phyloP scores from a whole-genome alignment of 2,113 vertebrate genomes.

The Xenus cinereus region DNA sequence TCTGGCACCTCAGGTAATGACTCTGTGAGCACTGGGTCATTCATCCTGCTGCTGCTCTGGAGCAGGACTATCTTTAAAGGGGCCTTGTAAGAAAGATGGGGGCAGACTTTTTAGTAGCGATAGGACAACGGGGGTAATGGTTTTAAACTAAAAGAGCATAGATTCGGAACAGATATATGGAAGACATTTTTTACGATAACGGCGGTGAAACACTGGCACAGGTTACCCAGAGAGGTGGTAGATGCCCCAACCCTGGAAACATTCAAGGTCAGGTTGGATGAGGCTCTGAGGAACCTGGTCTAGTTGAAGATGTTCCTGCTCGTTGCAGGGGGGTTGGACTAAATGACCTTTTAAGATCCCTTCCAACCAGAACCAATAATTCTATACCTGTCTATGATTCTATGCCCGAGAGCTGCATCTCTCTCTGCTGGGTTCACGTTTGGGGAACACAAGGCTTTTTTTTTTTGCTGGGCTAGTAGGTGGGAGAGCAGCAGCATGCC shows the following conservation, averaged over 20 bases:
- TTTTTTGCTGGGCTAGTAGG: background rate
- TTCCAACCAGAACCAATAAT: background rate
- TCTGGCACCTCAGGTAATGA: background rate
- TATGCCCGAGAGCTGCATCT: background rate
- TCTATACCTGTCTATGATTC: background rate
- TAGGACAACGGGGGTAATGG: background rate
- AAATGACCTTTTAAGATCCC: background rate
- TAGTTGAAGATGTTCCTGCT: background rate
- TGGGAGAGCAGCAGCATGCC: background rate
- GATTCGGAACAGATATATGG: background rate
- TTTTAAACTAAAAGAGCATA: background rate
- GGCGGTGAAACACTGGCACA: background rate
- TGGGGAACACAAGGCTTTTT: background rate
- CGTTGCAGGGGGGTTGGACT: background rate
- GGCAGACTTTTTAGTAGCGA: background rate
- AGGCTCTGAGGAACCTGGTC: background rate
- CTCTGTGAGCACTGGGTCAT: background rate
- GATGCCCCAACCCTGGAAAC: background rate
- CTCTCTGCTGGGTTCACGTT: background rate
- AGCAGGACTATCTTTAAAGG: background rate
- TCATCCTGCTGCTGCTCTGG: background rate
- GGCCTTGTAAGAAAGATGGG: background rate
- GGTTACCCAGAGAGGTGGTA: background rate
- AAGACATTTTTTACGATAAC: accelerated
- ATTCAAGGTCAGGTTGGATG: background rate